phyloP scores from a whole-genome alignment of 2,797 vertebrate genomes.

The Paratrypauchen microcephalus region DNA sequence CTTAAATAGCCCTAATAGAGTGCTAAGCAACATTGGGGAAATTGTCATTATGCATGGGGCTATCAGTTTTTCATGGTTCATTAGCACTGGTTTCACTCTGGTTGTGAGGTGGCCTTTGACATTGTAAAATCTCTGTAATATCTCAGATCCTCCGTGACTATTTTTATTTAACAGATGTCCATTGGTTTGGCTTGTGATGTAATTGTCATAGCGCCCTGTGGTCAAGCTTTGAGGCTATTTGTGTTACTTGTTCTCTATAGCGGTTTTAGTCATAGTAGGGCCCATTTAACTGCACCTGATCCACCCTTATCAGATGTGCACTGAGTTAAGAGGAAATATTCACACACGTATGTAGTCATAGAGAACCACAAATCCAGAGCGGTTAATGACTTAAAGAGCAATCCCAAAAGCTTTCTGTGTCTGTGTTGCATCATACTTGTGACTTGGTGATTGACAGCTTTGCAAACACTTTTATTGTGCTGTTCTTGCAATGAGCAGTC shows the following conservation, averaged over 20 bases:
- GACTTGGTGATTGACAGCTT: constrained; percentile 66
- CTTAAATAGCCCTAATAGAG: constrained; percentile 72
- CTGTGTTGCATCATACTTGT: constrained; percentile 58
- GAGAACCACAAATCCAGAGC: constrained; percentile 62
- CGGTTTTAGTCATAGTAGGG: constrained; percentile 29
- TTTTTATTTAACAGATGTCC: constrained; percentile 10
- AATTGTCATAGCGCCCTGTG: neutral
- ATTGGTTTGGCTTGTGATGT: neutral
- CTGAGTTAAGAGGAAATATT: constrained; percentile 59
- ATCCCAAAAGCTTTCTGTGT: constrained; percentile 50
- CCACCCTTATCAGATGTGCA: constrained; percentile 62
- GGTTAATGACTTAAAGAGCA: constrained; percentile 62
- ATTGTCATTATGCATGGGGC: constrained; percentile 69
- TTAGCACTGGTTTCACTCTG: constrained; percentile 62
- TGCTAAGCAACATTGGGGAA: constrained; percentile 65
- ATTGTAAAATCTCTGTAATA: constrained; percentile 41
- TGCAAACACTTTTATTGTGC: constrained; percentile 66
- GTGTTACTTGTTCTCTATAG: constrained; percentile 2
- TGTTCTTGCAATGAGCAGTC: constrained; percentile 62
- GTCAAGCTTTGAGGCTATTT: neutral
- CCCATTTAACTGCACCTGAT: constrained; percentile 52
- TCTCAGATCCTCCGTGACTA: constrained; percentile 30
- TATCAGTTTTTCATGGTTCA: constrained; percentile 78
- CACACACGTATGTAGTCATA: constrained; percentile 67
- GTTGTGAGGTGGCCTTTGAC: constrained; percentile 64